Conservation (phyloP, 2,888 invertebrate genomes). For the Idaea biselata region DNA sequence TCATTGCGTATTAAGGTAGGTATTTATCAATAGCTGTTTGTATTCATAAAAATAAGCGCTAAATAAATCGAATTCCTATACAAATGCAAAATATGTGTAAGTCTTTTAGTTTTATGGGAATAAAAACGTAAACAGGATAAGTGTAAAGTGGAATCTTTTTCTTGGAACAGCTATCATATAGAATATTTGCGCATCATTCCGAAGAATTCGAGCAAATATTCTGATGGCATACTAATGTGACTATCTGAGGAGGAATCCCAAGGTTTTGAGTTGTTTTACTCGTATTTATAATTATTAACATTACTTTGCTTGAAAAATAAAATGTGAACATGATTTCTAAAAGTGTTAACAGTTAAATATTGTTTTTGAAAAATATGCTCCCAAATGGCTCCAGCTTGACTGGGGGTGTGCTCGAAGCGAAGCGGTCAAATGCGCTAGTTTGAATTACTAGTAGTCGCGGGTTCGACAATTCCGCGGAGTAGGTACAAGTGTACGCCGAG, state of each 20-base stretch:
- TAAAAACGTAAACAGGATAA: neutral
- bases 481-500: no score
- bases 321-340: neutral
- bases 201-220: slow-evolving; percentile 24
- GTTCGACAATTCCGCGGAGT: neutral
- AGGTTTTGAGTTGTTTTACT: slow-evolving; percentile 7
- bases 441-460: no score
- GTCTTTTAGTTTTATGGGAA: neutral
- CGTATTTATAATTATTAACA: neutral
- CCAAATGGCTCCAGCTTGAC: neutral
- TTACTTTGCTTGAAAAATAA: neutral
- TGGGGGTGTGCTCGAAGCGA: no score
- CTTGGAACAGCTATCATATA: slow-evolving; percentile 23
- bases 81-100: neutral
- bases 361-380: neutral
- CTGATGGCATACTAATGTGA: slow-evolving; percentile 27
- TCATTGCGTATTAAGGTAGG: no score
- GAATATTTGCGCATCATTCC: slow-evolving; percentile 25
- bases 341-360: neutral
- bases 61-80: neutral
- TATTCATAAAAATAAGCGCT: no score
- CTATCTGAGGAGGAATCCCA: slow-evolving; percentile 13
- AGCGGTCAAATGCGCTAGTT: neutral
- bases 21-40: no score
- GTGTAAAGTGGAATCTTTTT: slow-evolving; percentile 9